Evolutionary conservation across 2,113 vertebrate genomes (phyloP).

Genomic region (Anseranas semipalmata): DNA sequence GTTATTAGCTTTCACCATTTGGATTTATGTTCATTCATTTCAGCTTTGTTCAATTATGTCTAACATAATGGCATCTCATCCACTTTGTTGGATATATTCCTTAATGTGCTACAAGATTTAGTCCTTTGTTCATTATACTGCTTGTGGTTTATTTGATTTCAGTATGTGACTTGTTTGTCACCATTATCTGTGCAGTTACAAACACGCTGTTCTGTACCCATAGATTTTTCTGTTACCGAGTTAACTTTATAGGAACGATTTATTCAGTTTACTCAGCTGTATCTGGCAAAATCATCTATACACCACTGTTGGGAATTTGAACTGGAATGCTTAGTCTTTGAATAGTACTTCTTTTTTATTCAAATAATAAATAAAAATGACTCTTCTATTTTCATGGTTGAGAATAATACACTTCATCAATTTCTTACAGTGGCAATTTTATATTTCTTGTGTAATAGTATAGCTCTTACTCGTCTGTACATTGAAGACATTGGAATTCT

Average conservation of each 20-base stretch:
- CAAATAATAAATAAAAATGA: conserved; percentile 3
- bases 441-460: not conserved
- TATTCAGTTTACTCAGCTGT: conserved; percentile 29
- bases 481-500: not conserved
- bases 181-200: conserved; percentile 34
- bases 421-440: conserved; percentile 5
- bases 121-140: not conserved
- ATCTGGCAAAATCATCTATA: conserved; percentile 19
- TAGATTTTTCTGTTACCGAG: conserved; percentile 12
- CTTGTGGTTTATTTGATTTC: not conserved
- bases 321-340: not conserved
- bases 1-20: not conserved
- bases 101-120: not conserved
- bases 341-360: conserved; percentile 13
- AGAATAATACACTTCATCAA: conserved; percentile 14
- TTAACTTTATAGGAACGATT: conserved; percentile 33
- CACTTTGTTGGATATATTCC: not conserved
- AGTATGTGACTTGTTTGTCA: conserved; percentile 10
- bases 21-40: conserved; percentile 13
- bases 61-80: not conserved
- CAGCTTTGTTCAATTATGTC: not conserved
- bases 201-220: not conserved
- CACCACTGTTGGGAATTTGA: not conserved
- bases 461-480: not conserved
- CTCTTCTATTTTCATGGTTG: conserved; percentile 29